Evolutionary conservation across 2,888 invertebrate species (phyloP).

Genomic region (Ophion ventricosus): DNA sequence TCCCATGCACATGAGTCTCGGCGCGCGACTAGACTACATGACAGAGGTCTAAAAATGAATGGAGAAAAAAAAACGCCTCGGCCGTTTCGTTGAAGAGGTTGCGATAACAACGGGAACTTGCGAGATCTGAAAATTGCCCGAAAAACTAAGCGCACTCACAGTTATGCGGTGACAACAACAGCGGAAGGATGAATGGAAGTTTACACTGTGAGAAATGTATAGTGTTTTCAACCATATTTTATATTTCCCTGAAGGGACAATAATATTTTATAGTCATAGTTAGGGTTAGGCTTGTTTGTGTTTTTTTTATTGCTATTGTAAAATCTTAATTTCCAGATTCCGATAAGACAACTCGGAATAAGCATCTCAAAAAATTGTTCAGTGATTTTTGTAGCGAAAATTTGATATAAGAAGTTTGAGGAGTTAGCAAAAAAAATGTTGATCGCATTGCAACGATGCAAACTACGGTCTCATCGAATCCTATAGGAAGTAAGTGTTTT

Average conservation of each 20-base stretch:
- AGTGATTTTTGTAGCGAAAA: too few species aligned
- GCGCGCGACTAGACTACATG: neutral
- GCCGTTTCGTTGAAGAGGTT: too few species aligned
- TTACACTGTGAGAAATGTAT: too few species aligned
- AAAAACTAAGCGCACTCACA: neutral
- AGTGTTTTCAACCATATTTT: too few species aligned
- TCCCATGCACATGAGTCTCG: constrained; percentile 5
- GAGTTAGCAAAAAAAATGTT: constrained; percentile 10
- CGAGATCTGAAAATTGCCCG: neutral
- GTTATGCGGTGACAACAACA: too few species aligned
- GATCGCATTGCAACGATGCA: constrained; percentile 5
- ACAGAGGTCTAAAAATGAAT: neutral
- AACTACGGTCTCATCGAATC: constrained; percentile 14
- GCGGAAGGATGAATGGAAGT: too few species aligned
- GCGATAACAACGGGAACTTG: neutral
- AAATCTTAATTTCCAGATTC: neutral
- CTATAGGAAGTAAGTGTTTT: constrained; percentile 56
- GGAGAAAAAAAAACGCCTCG: constrained; percentile 3
- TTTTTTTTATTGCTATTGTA: neutral
- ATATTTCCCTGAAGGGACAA: too few species aligned
- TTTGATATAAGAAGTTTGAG: too few species aligned
- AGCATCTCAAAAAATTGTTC: too few species aligned
- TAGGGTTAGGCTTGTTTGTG: too few species aligned
- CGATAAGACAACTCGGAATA: too few species aligned
- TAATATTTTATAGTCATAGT: too few species aligned